These are phyloP conservation scores for Brachylomia viminalis DNA, from an alignment of 2,888 invertebrate species.

Conservation along the genomic window DNA sequence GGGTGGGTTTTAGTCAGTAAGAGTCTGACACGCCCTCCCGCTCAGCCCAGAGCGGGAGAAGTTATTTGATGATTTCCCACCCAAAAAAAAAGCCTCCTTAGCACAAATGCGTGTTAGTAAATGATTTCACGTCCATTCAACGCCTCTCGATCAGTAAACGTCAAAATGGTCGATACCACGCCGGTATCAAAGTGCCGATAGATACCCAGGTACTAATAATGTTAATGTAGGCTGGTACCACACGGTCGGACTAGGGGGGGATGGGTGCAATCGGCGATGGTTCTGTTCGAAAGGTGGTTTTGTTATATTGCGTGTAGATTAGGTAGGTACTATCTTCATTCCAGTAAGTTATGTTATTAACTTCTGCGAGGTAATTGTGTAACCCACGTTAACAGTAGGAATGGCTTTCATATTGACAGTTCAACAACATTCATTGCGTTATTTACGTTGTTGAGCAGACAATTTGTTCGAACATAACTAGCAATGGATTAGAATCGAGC, in stretches of 20 bases:
- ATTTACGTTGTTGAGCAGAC: no score
- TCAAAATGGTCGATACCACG: constrained; percentile 63
- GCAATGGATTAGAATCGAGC: no score
- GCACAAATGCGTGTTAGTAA: constrained; percentile 55
- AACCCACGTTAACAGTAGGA: no score
- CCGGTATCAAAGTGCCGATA: constrained; percentile 68
- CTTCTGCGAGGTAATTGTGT: no score
- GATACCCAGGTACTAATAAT: constrained; percentile 61
- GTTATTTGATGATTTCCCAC: no score
- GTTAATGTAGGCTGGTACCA: constrained; percentile 49
- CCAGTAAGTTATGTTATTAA: background rate
- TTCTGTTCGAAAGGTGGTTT: background rate
- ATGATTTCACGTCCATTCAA: constrained; percentile 67
- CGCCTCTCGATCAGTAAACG: constrained; percentile 62
- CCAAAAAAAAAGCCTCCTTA: constrained; percentile 44
- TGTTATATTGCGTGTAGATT: background rate
- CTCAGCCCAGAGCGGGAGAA: no score
- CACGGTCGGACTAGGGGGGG: constrained; percentile 45
- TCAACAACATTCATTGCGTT: no score
- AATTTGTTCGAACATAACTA: no score
- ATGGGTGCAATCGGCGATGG: background rate
- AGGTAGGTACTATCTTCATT: background rate
- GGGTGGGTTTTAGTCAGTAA: no score
- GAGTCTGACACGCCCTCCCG: no score
- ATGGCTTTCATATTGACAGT: no score